These are phyloP conservation scores for Stenodera caucasica DNA, from an alignment of 2,888 invertebrate species.

Conservation along the genomic window DNA sequence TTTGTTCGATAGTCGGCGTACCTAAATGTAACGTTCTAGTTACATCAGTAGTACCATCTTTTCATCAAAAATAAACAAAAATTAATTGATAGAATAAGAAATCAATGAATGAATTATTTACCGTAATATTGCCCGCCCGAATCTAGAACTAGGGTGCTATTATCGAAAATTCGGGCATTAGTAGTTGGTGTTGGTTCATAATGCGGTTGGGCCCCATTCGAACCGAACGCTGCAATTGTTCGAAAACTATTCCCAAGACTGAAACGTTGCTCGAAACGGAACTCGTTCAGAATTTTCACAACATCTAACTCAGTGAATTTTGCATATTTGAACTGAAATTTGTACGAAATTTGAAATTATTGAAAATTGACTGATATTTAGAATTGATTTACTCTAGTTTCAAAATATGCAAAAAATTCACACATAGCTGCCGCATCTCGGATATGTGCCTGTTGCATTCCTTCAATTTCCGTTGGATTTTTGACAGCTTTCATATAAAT, in stretches of 20 bases:
- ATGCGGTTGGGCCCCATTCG: constrained; percentile 86
- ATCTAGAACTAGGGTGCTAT: constrained; percentile 85
- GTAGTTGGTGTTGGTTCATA: constrained; percentile 74
- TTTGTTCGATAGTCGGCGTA: constrained; percentile 69
- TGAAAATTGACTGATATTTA: background rate
- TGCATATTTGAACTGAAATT: constrained; percentile 44
- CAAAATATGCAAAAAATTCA: constrained; percentile 77
- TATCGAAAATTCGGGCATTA: constrained; percentile 67
- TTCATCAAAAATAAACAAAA: constrained; percentile 14
- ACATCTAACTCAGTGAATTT: constrained; percentile 69
- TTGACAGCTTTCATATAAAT: constrained; percentile 86
- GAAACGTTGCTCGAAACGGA: constrained; percentile 71
- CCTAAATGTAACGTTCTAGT: constrained; percentile 90
- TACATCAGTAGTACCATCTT: constrained; percentile 91
- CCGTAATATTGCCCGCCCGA: constrained; percentile 94
- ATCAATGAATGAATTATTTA: too few relatives aligned
- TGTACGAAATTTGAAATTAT: constrained; percentile 1
- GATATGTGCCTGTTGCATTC: constrained; percentile 83
- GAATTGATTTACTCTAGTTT: constrained; percentile 61
- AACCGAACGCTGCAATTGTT: constrained; percentile 85
- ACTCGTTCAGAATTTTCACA: constrained; percentile 69
- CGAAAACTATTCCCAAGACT: constrained; percentile 78
- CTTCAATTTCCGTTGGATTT: constrained; percentile 75
- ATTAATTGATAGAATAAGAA: too few relatives aligned
- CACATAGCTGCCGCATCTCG: constrained; percentile 89